Conservation (phyloP, 2,888 invertebrate genomes). For the Altica lythri region DNA sequence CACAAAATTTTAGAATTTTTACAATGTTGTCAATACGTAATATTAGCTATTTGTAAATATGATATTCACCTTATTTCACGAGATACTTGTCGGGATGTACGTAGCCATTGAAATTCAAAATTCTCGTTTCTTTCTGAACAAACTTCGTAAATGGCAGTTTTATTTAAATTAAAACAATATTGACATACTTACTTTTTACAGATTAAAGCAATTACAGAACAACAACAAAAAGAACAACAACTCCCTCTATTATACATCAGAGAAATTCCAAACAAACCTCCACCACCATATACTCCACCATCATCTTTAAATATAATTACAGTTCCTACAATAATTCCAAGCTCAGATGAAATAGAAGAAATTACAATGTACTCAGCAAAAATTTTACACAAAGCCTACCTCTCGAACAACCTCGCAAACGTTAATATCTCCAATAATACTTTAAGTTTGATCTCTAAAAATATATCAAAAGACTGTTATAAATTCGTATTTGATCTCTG, state of each 20-base stretch:
- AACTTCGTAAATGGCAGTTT: no score
- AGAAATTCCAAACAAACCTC: constrained; percentile 76
- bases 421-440: constrained; percentile 50
- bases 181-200: constrained; percentile 47
- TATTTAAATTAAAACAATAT: no score
- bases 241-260: constrained; percentile 63
- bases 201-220: constrained; percentile 63
- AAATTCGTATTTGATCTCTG: constrained; percentile 67
- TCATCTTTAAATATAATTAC: constrained; percentile 48
- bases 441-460: constrained; percentile 44
- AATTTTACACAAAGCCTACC: constrained; percentile 57
- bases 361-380: constrained; percentile 58
- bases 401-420: constrained; percentile 46
- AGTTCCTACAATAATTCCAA: constrained; percentile 52
- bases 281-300: constrained; percentile 76
- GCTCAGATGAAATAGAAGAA: constrained; percentile 58
- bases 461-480: constrained; percentile 60
- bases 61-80: no score
- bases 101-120: no score
- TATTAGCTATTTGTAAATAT: no score
- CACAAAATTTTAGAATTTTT: no score
- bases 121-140: no score
- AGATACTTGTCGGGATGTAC: no score
- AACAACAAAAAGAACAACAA: constrained; percentile 60
- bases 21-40: no score